Base-by-base conservation (phyloP, 2,797 vertebrate species). In the Oreortyx pictus region DNA sequence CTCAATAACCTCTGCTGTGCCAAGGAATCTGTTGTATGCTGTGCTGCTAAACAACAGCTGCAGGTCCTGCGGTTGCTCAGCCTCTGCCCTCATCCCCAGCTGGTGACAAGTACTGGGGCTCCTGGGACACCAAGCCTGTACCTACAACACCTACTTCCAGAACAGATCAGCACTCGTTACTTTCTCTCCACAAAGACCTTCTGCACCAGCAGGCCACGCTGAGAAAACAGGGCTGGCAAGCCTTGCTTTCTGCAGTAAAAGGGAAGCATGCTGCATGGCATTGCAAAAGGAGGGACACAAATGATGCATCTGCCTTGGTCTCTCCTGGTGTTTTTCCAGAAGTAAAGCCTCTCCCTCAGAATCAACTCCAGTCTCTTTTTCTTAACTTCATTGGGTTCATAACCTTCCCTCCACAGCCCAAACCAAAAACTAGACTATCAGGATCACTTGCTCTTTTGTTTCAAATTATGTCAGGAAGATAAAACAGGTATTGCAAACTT, bases 21-120 rank as follows among this genome's bases (percentile, higher is more conserved):
- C 95, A 91, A 39, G 59, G 68, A 93, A 93, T 92, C 68, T 89
- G 65, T 74, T 5, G 35, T 62, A 60, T 29, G 66, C 60, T 68
- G 39, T 2, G 8, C 20, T 75, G 62, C 50, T 88, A 80, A 86
- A 68, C 79, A 50, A 43, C 46, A 5, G 1, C 27, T 3, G 1
- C 5, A 41, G 68, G 50, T 86, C 59, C 66, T 72, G 85, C 7
- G 7, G 54, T 50, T 75, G 29, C 17, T 81, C 59, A 15, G 33
- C 12, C 35, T 29, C 72, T 77, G 76, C 57, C 49, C 41, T 65
- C 72, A 68, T 49, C 65, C 71, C 79, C 46, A 17, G 57, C 47
- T 64, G 65, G 27, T 64, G 64, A 50, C 56, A 71, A 65, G 35
- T 92, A 18, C 11, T 47, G 16, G 23, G 16, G 16, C 7, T 22